These are phyloP conservation scores for Cephalopachus bancanus DNA, from an alignment of 2,797 vertebrate species.

Conservation along the genomic window DNA sequence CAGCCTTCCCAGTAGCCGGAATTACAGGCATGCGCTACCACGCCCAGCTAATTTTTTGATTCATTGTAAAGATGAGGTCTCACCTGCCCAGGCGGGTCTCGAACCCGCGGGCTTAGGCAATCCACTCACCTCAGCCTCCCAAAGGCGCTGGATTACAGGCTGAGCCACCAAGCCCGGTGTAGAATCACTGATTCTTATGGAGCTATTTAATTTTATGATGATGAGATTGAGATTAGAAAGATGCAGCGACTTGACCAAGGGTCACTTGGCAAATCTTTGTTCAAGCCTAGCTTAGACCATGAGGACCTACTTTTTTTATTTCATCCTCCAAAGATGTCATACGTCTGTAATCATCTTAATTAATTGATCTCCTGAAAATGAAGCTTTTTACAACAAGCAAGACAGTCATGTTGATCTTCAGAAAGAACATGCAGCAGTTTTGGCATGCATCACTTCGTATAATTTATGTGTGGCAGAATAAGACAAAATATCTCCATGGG, in stretches of 20 bases:
- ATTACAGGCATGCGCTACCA: too few relatives aligned
- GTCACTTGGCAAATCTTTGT: background rate
- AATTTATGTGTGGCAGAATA: background rate
- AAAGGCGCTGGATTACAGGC: too few relatives aligned
- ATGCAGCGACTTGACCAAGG: background rate
- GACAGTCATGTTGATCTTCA: background rate
- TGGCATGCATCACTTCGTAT: background rate
- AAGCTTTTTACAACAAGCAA: background rate
- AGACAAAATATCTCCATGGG: background rate
- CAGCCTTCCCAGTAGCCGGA: too few relatives aligned
- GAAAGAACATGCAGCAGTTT: background rate
- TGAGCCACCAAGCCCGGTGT: too few relatives aligned
- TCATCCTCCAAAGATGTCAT: background rate
- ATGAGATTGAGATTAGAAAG: background rate
- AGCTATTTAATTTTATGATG: background rate
- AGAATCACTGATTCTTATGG: too few relatives aligned
- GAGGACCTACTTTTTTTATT: background rate
- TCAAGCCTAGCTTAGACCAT: background rate
- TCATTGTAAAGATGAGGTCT: too few relatives aligned
- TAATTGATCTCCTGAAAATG: conserved; percentile 23
- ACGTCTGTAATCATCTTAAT: background rate
- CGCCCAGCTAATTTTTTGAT: too few relatives aligned
- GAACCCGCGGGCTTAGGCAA: too few relatives aligned
- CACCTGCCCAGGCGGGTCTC: too few relatives aligned
- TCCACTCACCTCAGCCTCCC: too few relatives aligned